Base-by-base conservation (phyloP, 2,113 vertebrate genomes). In the Lophura nycthemera region DNA sequence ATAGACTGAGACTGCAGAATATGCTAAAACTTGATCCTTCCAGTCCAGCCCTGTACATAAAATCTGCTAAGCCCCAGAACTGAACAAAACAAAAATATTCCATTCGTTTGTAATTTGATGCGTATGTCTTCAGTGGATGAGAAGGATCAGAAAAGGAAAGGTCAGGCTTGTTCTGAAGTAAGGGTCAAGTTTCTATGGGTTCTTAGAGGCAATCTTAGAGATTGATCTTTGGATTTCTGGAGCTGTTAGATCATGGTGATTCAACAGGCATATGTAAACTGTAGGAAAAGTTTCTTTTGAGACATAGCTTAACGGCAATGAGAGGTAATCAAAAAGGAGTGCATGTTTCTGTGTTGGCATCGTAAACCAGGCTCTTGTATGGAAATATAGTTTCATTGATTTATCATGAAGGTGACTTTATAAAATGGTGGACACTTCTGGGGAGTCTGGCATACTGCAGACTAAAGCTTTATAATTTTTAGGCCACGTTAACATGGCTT, bases 91-190 rank as follows among this genome's bases (percentile, higher is more conserved):
- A 70, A 85, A 78, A 92, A 87, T 40, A 8, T 67, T 94, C 64
- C 29, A 42, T 61, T 90, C 13, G 21, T 78, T 92, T 52, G 74
- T 90, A 94, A 95, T 92, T 85, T 90, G 88, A 63, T 92, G 47
- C 60, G 50, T 63, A 38, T 94, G 66, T 76, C 89, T 34, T 36
- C 48, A 6, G 25, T 65, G 50, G 27, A 30, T 91, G 78, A 89
- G 71, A 83, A 78, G 56, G 56, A 88, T 24, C 18, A 78, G 71
- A 32, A 16, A 22, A 81, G 76, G 42, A 91, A 95, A 93, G 79
- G 86, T 60, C 72, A 91, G 30, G 6, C 36, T 78, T 83, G 30
- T 91, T 69, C 65, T 69, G 74, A 88, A 95, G 85, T 88, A 95
- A 83, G 52, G 57, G 38, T 78, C 1, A 2, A 88, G 65, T 64